Percentiles rank a stretch among this genome's conserved stretches.
phyloP scores from a whole-genome alignment of 1,140 invertebrate species.

The Acyrthosiphon pisum region DNA sequence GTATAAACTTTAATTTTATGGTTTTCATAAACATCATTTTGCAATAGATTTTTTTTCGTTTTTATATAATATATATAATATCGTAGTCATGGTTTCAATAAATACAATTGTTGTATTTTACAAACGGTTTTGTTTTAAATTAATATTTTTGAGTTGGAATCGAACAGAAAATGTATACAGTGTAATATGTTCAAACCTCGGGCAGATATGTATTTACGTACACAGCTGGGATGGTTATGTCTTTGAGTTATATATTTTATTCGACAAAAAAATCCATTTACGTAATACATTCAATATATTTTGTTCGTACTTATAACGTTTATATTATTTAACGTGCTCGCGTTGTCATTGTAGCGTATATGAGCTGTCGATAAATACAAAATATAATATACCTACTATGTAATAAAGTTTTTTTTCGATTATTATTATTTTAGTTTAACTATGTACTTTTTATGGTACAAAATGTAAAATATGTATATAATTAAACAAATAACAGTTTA shows the following conservation, averaged over 20 bases:
- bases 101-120: background rate
- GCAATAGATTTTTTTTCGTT: background rate
- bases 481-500: background rate
- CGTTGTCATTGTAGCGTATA: background rate
- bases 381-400: too few relatives aligned
- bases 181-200: background rate
- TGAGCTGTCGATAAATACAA: background rate
- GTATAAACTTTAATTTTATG: background rate
- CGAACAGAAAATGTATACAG: background rate
- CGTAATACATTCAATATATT: background rate
- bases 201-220: background rate
- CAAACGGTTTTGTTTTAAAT: constrained; percentile 1
- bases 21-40: background rate
- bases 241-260: background rate
- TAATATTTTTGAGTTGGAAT: background rate
- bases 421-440: background rate
- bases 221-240: background rate
- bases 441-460: background rate
- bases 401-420: background rate
- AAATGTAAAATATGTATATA: background rate
- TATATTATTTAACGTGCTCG: background rate
- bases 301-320: background rate
- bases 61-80: background rate
- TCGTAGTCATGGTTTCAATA: background rate
- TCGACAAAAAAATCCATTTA: background rate